phyloP scores from a whole-genome alignment of 53 echinoderm and acorn worm species.

The Patiria pectinifera region DNA sequence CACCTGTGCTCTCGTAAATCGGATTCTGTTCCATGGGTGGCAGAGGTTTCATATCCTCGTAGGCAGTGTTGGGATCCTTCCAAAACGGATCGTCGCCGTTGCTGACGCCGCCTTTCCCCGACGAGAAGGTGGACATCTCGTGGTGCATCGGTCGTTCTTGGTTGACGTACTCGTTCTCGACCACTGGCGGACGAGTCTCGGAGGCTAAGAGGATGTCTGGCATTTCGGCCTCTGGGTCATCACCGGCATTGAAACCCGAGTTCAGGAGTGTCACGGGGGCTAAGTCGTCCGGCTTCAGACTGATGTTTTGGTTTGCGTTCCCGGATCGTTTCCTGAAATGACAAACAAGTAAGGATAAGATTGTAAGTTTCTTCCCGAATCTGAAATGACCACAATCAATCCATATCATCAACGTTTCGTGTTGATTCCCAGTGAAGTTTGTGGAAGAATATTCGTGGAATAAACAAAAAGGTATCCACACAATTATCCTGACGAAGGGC shows the following conservation, averaged over 20 bases:
- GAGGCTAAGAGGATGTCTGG: background rate
- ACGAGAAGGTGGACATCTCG: background rate
- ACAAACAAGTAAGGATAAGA: background rate
- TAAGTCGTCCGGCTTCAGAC: slow-evolving; percentile 13
- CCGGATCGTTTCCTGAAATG: slow-evolving; percentile 9
- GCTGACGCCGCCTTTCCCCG: background rate
- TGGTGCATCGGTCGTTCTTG: background rate
- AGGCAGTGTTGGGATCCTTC: background rate
- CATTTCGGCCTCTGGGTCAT: slow-evolving; percentile 16
- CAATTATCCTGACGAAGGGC: no score
- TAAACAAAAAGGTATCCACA: no score
- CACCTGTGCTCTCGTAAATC: slow-evolving; percentile 6
- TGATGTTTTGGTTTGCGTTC: background rate
- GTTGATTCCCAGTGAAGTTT: no score
- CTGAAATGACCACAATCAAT: no score
- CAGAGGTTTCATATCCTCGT: background rate
- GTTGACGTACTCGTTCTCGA: slow-evolving; percentile 26
- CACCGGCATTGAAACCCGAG: background rate
- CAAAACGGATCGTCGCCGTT: background rate
- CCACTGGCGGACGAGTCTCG: background rate
- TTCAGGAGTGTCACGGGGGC: slow-evolving; percentile 24
- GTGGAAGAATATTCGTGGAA: no score
- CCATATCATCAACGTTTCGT: no score
- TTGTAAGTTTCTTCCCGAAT: background rate
- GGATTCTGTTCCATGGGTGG: slow-evolving; percentile 4